A percentile compares a stretch with the other conserved stretches of the same genome.
Evolutionary conservation across 2,113 vertebrate species (phyloP).

Genomic region (Chinchilla lanigera): DNA sequence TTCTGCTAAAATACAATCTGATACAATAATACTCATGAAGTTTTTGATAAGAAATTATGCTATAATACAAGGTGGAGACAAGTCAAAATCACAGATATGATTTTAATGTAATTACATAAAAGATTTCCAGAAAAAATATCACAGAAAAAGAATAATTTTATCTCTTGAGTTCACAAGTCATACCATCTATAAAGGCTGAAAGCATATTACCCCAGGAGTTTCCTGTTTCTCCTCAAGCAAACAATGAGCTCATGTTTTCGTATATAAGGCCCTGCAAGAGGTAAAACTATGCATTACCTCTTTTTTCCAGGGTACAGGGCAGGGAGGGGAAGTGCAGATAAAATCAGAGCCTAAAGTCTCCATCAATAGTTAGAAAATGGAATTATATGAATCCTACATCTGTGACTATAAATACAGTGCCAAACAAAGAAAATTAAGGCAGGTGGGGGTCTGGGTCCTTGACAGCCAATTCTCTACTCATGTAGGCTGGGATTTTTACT

Average conservation of each 20-base stretch:
- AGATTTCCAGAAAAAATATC: background rate
- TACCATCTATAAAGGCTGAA: constrained; percentile 7
- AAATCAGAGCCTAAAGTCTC: constrained; percentile 11
- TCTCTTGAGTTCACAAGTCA: background rate
- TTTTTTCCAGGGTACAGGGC: constrained; percentile 3
- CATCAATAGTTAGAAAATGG: background rate
- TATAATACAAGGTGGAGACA: background rate
- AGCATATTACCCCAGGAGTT: constrained; percentile 28
- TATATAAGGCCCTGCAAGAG: background rate
- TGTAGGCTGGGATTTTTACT: background rate
- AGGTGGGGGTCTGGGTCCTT: background rate
- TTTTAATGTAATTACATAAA: constrained; percentile 1
- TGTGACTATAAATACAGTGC: background rate
- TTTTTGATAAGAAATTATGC: constrained; percentile 1
- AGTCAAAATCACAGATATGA: constrained; percentile 23
- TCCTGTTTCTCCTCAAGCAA: constrained; percentile 58
- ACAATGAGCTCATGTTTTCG: constrained; percentile 51
- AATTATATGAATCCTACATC: background rate
- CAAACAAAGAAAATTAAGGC: constrained; percentile 26
- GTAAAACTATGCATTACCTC: constrained; percentile 7
- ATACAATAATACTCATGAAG: background rate
- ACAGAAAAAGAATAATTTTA: background rate
- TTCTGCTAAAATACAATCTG: background rate
- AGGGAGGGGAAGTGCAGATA: background rate
- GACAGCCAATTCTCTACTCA: background rate